Evolutionary conservation across 2,113 vertebrate genomes (phyloP).

Genomic region (Pseudonaja textilis): DNA sequence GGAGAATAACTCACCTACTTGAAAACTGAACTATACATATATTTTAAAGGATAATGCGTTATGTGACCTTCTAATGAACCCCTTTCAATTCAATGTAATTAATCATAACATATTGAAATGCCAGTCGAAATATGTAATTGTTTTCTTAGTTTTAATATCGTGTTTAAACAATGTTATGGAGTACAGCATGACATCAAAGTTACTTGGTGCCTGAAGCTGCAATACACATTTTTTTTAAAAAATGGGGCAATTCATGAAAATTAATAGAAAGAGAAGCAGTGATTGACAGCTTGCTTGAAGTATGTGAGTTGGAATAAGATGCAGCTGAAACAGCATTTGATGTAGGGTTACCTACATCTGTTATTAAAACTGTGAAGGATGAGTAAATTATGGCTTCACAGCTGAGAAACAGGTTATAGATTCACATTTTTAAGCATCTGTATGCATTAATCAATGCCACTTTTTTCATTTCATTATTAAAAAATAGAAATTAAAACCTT

Average conservation of each 20-base stretch:
- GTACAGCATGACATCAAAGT: not conserved
- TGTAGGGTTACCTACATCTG: not conserved
- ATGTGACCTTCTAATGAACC: not conserved
- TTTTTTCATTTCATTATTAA: not conserved
- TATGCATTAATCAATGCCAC: not conserved
- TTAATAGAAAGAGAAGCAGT: not conserved
- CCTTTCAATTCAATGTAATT: not conserved
- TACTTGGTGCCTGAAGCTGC: not conserved
- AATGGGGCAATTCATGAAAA: not conserved
- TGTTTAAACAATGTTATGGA: not conserved
- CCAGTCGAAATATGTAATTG: not conserved
- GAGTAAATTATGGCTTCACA: not conserved
- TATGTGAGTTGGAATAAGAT: not conserved
- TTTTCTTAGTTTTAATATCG: not conserved
- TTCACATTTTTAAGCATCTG: not conserved
- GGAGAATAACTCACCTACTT: not conserved
- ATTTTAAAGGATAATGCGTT: not conserved
- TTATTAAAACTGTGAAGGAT: not conserved
- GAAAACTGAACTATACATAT: not conserved
- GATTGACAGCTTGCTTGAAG: not conserved
- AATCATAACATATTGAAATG: not conserved
- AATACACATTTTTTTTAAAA: not conserved
- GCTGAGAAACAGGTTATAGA: not conserved
- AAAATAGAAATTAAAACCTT: not conserved
- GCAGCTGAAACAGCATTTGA: not conserved